phyloP scores from a whole-genome alignment of 1,140 invertebrate genomes.

The Papilio aristodemus region DNA sequence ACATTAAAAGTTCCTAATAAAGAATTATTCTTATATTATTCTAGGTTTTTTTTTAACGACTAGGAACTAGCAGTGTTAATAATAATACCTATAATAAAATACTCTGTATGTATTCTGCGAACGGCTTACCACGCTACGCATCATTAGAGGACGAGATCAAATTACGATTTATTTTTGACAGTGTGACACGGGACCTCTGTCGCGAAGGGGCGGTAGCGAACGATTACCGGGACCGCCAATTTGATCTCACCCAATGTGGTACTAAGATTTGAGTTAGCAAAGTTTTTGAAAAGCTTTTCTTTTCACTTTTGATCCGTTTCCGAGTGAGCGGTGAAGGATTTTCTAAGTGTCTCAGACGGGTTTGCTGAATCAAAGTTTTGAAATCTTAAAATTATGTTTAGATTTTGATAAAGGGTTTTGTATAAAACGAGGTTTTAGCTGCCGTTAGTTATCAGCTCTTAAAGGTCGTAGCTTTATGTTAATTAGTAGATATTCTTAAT shows the following conservation, averaged over 20 bases:
- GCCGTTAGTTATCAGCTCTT: too few relatives aligned
- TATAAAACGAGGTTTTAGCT: too few relatives aligned
- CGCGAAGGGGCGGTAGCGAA: slow-evolving; percentile 29
- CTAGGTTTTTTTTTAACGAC: too few relatives aligned
- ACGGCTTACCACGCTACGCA: slow-evolving; percentile 15
- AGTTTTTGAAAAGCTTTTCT: slow-evolving; percentile 55
- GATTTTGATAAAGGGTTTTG: background rate
- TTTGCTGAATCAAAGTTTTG: slow-evolving; percentile 40
- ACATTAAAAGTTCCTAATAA: too few relatives aligned
- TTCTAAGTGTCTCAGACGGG: slow-evolving; percentile 38
- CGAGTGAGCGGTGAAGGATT: slow-evolving; percentile 32
- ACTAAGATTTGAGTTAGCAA: slow-evolving; percentile 59
- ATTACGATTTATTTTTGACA: slow-evolving; percentile 56
- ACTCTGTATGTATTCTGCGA: slow-evolving; percentile 1
- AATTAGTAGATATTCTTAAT: too few relatives aligned
- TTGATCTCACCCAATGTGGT: slow-evolving; percentile 53
- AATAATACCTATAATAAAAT: too few relatives aligned
- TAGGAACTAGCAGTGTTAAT: too few relatives aligned
- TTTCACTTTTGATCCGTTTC: slow-evolving; percentile 43
- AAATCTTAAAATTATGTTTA: slow-evolving; percentile 30
- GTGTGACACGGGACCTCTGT: slow-evolving; percentile 28
- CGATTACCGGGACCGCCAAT: slow-evolving; percentile 47
- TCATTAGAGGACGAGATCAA: slow-evolving; percentile 51
- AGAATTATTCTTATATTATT: too few relatives aligned
- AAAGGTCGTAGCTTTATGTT: too few relatives aligned